Evolutionary conservation across 2,888 invertebrate species (phyloP).

Genomic region (Drosophila recens): DNA sequence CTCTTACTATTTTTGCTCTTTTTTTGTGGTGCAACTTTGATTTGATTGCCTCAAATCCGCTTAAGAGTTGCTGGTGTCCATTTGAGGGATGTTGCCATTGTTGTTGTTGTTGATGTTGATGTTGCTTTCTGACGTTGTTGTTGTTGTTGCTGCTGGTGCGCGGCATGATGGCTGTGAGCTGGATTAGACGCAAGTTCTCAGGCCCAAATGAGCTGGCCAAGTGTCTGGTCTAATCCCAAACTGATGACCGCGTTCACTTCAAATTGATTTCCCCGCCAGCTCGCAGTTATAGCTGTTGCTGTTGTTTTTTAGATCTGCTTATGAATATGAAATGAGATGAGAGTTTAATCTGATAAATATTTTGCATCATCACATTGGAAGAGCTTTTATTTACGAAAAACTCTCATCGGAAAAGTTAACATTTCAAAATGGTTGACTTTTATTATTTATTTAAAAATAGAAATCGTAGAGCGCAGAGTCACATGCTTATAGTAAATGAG

Average conservation of each 20-base stretch:
- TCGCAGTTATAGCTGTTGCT: no score
- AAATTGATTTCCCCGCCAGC: constrained; percentile 27
- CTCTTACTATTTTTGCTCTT: neutral
- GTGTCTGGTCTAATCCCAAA: constrained; percentile 39
- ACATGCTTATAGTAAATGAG: no score
- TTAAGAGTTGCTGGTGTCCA: constrained; percentile 71
- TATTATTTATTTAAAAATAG: neutral
- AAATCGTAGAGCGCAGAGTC: no score
- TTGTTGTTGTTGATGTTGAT: constrained; percentile 10
- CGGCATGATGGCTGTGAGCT: constrained; percentile 67
- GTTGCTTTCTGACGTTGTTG: constrained; percentile 31
- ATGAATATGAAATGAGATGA: constrained; percentile 50
- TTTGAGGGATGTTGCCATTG: constrained; percentile 49
- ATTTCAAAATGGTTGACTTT: neutral
- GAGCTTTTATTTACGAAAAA: neutral
- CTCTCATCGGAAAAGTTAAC: neutral
- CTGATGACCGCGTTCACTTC: constrained; percentile 48
- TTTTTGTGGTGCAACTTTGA: constrained; percentile 38
- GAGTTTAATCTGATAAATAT: constrained; percentile 4
- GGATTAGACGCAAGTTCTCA: constrained; percentile 81
- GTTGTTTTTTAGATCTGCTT: constrained; percentile 1
- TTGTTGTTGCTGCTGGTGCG: constrained; percentile 21
- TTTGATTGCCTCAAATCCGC: constrained; percentile 77
- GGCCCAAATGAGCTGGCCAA: constrained; percentile 52
- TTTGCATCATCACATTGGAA: neutral